Percentiles rank a stretch among this genome's conserved stretches.
Evolutionary conservation across 2,113 vertebrate species (phyloP).

Genomic region (Callospermophilus lateralis): DNA sequence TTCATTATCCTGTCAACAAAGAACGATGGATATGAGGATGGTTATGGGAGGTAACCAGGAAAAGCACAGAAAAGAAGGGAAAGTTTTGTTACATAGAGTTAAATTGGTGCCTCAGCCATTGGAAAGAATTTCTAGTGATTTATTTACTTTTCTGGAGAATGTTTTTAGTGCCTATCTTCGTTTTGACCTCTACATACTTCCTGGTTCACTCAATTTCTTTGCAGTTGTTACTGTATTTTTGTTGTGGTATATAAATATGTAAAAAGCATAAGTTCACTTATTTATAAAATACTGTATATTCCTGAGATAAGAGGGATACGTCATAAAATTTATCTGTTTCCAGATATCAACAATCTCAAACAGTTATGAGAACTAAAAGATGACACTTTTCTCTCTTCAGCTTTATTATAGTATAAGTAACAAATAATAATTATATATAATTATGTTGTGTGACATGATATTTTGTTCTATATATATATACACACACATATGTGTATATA

Average conservation of each 20-base stretch:
- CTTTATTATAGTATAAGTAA: background rate
- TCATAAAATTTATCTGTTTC: background rate
- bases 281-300: background rate
- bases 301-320: background rate
- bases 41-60: background rate
- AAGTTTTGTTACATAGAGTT: background rate
- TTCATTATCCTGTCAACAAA: background rate
- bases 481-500: too few relatives aligned
- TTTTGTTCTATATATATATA: too few relatives aligned
- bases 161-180: background rate
- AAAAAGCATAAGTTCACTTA: background rate
- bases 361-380: background rate
- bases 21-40: too few relatives aligned
- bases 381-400: background rate
- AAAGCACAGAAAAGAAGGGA: background rate
- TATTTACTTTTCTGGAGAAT: background rate
- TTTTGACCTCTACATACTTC: background rate
- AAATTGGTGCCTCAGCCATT: background rate
- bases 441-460: background rate
- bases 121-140: background rate
- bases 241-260: background rate
- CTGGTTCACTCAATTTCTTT: background rate
- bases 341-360: background rate
- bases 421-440: background rate
- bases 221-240: background rate